A percentile compares a stretch with the other conserved stretches of the same genome.
phyloP scores from a whole-genome alignment of 2,113 vertebrate species.

The Hirundichthys speculiger region DNA sequence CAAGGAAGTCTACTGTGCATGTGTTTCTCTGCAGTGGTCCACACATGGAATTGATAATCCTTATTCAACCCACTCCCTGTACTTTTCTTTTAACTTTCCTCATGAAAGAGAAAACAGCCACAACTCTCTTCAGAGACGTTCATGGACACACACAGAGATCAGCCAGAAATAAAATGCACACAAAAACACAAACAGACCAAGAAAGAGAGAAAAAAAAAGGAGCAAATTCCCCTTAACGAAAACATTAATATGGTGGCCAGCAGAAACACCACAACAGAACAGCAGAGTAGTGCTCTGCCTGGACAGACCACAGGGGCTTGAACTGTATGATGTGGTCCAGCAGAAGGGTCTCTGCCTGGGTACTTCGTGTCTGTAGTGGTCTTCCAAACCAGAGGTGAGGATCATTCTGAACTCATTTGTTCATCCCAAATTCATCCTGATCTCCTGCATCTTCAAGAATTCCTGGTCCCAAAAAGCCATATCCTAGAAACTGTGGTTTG shows the following conservation, averaged over 20 bases:
- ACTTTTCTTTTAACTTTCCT: slow-evolving; percentile 58
- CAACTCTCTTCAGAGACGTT: slow-evolving; percentile 46
- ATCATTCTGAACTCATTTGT: slow-evolving; percentile 59
- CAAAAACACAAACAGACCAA: slow-evolving; percentile 44
- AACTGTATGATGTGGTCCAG: slow-evolving; percentile 67
- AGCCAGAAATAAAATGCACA: slow-evolving; percentile 37
- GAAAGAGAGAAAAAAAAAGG: slow-evolving; percentile 1
- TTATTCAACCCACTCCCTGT: slow-evolving; percentile 6
- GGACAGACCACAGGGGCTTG: slow-evolving; percentile 35
- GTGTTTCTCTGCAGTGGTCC: slow-evolving; percentile 29
- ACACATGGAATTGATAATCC: slow-evolving; percentile 60
- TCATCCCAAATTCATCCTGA: slow-evolving; percentile 57
- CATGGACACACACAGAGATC: slow-evolving; percentile 47
- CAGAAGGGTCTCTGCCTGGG: slow-evolving; percentile 41
- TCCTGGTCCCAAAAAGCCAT: too few species aligned
- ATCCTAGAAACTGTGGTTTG: too few species aligned
- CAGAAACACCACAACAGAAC: slow-evolving; percentile 41
- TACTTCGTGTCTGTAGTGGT: slow-evolving; percentile 48
- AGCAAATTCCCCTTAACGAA: slow-evolving; percentile 31
- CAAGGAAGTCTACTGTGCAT: background rate
- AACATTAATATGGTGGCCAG: slow-evolving; percentile 48
- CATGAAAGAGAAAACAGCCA: slow-evolving; percentile 68
- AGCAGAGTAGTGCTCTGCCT: slow-evolving; percentile 25
- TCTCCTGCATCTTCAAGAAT: slow-evolving; percentile 57
- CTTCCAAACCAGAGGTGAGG: slow-evolving; percentile 26